Percentiles rank a stretch among this genome's conserved stretches.
Conservation (phyloP, 1,140 invertebrate genomes). For the Cyclina sinensis region DNA sequence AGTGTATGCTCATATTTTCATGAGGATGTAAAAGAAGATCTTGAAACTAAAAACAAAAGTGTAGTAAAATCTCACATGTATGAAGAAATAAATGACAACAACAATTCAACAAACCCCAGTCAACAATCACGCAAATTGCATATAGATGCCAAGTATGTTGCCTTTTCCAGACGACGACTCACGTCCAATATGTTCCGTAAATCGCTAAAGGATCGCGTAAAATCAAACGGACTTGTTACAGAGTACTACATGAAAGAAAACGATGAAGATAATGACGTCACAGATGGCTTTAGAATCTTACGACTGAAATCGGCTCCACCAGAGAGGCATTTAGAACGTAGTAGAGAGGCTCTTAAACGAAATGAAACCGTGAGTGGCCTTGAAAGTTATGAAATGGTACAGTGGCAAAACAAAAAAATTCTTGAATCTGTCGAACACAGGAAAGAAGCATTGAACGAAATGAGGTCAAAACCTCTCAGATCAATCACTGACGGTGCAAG, state of each 20-base stretch:
- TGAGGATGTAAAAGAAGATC: too few relatives aligned
- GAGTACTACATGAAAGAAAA: conserved; percentile 34
- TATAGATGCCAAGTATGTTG: not conserved
- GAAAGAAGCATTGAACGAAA: not conserved
- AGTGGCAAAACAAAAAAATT: conserved; percentile 22
- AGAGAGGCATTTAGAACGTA: not conserved
- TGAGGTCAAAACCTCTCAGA: not conserved
- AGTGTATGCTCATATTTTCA: too few relatives aligned
- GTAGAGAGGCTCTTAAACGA: not conserved
- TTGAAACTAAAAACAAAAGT: too few relatives aligned
- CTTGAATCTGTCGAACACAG: not conserved
- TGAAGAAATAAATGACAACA: too few relatives aligned
- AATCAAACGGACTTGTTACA: conserved; percentile 27
- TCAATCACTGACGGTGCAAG: too few relatives aligned
- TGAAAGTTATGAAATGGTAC: not conserved
- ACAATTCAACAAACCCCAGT: too few relatives aligned
- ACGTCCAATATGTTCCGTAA: not conserved
- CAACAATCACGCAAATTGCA: not conserved
- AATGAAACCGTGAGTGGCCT: not conserved
- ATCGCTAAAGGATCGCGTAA: conserved; percentile 4
- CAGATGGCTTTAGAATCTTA: not conserved
- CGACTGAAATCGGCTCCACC: conserved; percentile 36
- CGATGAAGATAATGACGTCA: not conserved
- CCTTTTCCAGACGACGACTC: not conserved
- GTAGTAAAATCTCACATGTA: too few relatives aligned